Evolutionary conservation across 2,113 vertebrate genomes (phyloP).

Genomic region (Hypomesus transpacificus): DNA sequence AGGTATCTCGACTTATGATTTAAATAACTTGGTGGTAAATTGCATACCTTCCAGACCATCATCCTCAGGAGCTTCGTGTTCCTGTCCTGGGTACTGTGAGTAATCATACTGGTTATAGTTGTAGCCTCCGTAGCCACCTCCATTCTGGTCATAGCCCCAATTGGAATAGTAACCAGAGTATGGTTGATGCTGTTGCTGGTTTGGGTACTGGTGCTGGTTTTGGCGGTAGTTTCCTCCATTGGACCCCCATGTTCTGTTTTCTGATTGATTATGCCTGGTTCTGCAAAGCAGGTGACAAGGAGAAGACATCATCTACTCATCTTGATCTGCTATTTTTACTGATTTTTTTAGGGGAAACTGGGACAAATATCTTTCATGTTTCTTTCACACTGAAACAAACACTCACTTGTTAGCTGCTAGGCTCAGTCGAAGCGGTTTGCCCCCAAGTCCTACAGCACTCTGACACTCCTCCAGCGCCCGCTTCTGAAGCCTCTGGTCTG

Average conservation of each 20-base stretch:
- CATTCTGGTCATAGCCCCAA: constrained; percentile 89
- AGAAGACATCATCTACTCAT: neutral
- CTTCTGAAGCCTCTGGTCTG: constrained; percentile 88
- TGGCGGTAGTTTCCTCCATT: constrained; percentile 71
- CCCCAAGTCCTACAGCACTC: constrained; percentile 82
- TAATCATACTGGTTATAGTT: constrained; percentile 86
- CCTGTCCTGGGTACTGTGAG: constrained; percentile 80
- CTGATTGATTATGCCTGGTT: constrained; percentile 48
- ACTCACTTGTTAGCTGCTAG: constrained; percentile 92
- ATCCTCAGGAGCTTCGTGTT: constrained; percentile 78
- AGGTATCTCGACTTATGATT: neutral
- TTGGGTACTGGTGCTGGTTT: constrained; percentile 73
- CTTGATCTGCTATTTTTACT: neutral
- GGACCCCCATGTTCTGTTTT: constrained; percentile 71
- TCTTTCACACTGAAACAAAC: neutral
- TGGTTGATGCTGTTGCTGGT: constrained; percentile 84
- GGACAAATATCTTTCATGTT: neutral
- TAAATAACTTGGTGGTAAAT: neutral
- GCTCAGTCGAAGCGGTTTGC: constrained; percentile 85
- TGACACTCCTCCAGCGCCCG: constrained; percentile 85
- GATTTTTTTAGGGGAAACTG: neutral
- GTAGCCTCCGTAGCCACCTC: constrained; percentile 82
- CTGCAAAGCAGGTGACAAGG: constrained; percentile 29
- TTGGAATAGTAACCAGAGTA: constrained; percentile 83
- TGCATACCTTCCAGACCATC: constrained; percentile 85